Conservation (phyloP, 2,888 invertebrate genomes). For the Watsonalla cultraria region DNA sequence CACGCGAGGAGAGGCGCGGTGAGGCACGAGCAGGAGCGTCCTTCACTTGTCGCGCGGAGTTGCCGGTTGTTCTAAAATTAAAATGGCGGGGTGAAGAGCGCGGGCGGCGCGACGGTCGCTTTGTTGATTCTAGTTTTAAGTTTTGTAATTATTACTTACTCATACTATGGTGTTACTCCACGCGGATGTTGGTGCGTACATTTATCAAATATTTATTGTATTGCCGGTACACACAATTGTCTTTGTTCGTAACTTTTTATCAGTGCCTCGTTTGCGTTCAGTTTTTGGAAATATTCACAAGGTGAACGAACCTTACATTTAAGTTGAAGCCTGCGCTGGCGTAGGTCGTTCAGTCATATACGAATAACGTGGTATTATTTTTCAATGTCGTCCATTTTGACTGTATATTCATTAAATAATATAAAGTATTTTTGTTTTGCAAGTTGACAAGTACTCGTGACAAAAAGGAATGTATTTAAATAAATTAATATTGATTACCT, state of each 20-base stretch:
- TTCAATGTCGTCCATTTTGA: not conserved
- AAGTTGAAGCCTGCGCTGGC: not conserved
- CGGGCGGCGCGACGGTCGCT: conserved; percentile 24
- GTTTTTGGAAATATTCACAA: not conserved
- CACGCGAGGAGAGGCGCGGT: conserved; percentile 28
- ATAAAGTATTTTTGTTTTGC: no score
- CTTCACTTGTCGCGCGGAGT: conserved; percentile 64
- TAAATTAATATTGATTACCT: no score
- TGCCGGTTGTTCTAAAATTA: conserved; percentile 48
- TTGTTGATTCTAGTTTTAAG: conserved; percentile 37
- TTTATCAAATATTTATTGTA: not conserved
- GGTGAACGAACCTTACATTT: not conserved
- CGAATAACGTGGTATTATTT: not conserved
- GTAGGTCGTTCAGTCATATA: not conserved
- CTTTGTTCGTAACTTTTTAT: not conserved
- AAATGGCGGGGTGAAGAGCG: conserved; percentile 20
- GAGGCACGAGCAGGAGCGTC: conserved; percentile 46
- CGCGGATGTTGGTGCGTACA: not conserved
- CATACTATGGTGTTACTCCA: conserved; percentile 8
- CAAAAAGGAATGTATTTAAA: no score
- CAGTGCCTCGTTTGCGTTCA: not conserved
- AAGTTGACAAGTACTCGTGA: no score
- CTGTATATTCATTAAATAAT: not conserved
- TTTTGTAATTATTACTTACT: conserved; percentile 27
- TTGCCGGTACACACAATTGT: not conserved